Evolutionary conservation across 2,888 invertebrate genomes (phyloP), one percentile per base, ranked within the genome.

Genomic region (Asteroscopus sphinx): DNA sequence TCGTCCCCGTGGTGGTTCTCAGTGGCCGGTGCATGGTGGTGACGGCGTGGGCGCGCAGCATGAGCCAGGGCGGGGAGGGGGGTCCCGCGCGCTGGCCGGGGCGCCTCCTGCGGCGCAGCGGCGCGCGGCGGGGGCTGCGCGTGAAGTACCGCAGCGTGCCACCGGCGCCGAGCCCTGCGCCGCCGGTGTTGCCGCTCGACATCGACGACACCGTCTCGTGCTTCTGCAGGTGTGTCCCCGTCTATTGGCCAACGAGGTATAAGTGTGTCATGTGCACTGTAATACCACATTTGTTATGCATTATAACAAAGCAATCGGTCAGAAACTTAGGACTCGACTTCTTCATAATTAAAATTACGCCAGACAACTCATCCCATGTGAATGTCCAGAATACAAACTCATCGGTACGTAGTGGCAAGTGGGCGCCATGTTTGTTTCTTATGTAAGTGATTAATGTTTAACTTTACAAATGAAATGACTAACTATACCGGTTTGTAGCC

Each of bases 131-230:
- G 65, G 86, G 85, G 78, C 86, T 87, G 77, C 90, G 85, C 87
- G 92, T 88, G 76, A 85, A 90, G 82, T 92, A 90, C 86, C 90
- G 90, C 80, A 87, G 89, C 82, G 88, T 87, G 74, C 86, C 89
- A 59, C 79, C 82, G 52, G 51, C 78, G 52, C 63, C 77, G 55
- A 66, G 79, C 64, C 72, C 76, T 39, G 41, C 70, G 44, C 76
- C 86, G 44, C 75, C 85, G 85, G 76, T 83, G 81, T 80, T 91
- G 73, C 95, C 95, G 64, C 88, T 96, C 75, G 95, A 96, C 72
- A 86, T 96, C 76, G 96, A 96, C 86, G 96, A 96, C 74, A 96
- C 96, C 61, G 96, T 97, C 87, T 96, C 96, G 80, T 97, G 97
- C 88, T 97, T 97, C 92, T 97, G 97, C 96, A 96, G 97, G 97